A percentile compares a stretch with the other conserved stretches of the same genome.
These are phyloP conservation scores for Palythoa grandiflora DNA, from an alignment of 92 coral and sea anemone genomes.

Conservation along the genomic window DNA sequence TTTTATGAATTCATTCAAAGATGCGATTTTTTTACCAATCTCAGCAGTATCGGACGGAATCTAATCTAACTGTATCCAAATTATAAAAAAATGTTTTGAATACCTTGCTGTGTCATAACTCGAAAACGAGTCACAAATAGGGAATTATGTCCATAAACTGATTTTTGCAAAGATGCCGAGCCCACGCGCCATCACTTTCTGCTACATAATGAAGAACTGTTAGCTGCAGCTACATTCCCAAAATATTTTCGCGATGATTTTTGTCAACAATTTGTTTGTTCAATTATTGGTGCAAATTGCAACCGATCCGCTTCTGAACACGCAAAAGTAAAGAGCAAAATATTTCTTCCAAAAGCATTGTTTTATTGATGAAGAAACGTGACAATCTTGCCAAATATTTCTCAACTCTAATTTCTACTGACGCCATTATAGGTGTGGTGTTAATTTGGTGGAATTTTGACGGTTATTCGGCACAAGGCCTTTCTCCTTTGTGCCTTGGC, in stretches of 20 bases:
- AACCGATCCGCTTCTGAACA: constrained; percentile 12
- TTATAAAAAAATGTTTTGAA: not conserved
- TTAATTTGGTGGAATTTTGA: not conserved
- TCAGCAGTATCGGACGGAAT: not conserved
- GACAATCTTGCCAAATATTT: not conserved
- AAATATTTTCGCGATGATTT: constrained; percentile 27
- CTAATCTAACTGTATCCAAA: too few species aligned
- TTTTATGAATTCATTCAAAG: not conserved
- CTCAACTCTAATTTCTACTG: not conserved
- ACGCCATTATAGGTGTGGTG: not conserved
- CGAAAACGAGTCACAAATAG: not conserved
- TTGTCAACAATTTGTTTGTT: constrained; percentile 49
- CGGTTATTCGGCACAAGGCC: not conserved
- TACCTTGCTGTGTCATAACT: not conserved
- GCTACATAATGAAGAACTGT: not conserved
- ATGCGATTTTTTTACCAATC: not conserved
- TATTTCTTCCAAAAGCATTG: not conserved
- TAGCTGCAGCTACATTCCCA: constrained; percentile 3
- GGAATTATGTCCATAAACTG: not conserved
- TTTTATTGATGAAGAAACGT: not conserved
- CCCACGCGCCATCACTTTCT: not conserved
- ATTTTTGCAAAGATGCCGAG: not conserved
- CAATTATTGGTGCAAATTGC: constrained; percentile 40
- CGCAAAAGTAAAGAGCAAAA: not conserved
- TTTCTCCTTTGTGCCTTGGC: not conserved